phyloP scores from a whole-genome alignment of 2,797 vertebrate species.

The Lithobates pipiens region DNA sequence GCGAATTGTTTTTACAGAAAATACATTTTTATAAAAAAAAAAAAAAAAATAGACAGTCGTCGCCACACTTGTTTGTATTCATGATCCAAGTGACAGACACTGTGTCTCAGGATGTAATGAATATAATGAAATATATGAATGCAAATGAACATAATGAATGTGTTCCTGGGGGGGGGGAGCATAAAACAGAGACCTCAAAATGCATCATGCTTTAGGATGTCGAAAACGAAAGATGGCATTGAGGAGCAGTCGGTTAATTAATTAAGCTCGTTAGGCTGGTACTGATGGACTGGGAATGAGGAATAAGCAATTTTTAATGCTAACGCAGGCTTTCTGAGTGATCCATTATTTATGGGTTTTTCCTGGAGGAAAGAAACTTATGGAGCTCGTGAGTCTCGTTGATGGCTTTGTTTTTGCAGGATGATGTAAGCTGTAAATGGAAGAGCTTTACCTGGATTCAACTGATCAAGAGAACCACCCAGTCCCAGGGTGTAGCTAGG shows the following conservation, averaged over 20 bases:
- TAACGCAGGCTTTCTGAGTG: constrained; percentile 52
- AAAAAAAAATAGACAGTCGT: neutral
- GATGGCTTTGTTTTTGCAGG: constrained; percentile 5
- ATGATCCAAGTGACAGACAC: constrained; percentile 23
- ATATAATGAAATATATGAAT: neutral
- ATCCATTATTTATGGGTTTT: constrained; percentile 54
- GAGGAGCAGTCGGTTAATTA: constrained; percentile 54
- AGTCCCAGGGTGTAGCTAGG: neutral
- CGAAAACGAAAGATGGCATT: constrained; percentile 31
- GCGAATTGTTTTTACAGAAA: constrained; percentile 33
- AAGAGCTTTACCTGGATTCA: constrained; percentile 24
- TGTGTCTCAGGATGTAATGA: neutral
- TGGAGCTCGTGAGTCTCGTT: constrained; percentile 12
- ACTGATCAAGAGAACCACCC: neutral
- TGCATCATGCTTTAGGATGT: constrained; percentile 12
- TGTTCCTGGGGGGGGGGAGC: neutral
- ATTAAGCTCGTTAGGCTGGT: constrained; percentile 50
- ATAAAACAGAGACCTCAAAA: constrained; percentile 28
- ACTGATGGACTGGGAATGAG: constrained; percentile 55
- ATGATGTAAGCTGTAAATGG: constrained; percentile 15
- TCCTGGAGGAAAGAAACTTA: constrained; percentile 42
- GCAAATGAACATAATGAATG: neutral
- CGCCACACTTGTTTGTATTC: constrained; percentile 12
- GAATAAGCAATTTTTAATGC: constrained; percentile 58
- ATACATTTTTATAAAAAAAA: neutral